Percentiles rank a stretch among this genome's conserved stretches.
phyloP scores from a whole-genome alignment of 2,888 invertebrate species.

The Megaustenia siamemsis region DNA sequence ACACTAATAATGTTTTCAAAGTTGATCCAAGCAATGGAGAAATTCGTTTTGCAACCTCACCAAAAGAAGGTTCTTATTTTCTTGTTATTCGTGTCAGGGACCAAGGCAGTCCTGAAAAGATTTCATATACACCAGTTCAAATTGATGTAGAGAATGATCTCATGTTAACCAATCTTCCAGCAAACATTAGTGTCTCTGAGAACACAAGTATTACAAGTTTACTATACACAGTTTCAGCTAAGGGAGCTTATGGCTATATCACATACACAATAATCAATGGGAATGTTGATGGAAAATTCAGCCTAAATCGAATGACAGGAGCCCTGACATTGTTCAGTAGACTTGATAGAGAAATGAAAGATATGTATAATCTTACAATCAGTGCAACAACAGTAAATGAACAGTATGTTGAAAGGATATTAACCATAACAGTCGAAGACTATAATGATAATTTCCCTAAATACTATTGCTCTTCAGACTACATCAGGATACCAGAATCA shows the following conservation, averaged over 20 bases:
- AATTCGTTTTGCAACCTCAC: neutral
- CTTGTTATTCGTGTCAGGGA: constrained; percentile 68
- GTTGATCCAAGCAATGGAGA: constrained; percentile 1
- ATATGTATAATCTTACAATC: constrained; percentile 1
- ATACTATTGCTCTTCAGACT: neutral
- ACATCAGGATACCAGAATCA: constrained; percentile 8
- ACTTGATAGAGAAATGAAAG: constrained; percentile 42
- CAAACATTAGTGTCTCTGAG: neutral
- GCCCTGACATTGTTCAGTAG: neutral
- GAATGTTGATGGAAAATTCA: neutral
- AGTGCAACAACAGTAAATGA: constrained; percentile 28
- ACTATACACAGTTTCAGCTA: constrained; percentile 22
- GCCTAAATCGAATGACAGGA: constrained; percentile 19
- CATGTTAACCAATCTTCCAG: constrained; percentile 4
- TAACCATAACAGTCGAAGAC: constrained; percentile 21
- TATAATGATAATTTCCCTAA: constrained; percentile 33
- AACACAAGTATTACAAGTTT: neutral
- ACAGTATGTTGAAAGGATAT: neutral
- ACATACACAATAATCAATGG: constrained; percentile 23
- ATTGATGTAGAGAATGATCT: constrained; percentile 29
- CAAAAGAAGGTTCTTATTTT: constrained; percentile 59
- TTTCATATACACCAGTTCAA: constrained; percentile 36
- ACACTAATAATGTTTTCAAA: constrained; percentile 2
- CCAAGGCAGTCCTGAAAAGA: constrained; percentile 65
- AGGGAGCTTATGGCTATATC: neutral